These are phyloP conservation scores for Piprites chloris DNA, from an alignment of 2,113 vertebrate species.

Conservation along the genomic window DNA sequence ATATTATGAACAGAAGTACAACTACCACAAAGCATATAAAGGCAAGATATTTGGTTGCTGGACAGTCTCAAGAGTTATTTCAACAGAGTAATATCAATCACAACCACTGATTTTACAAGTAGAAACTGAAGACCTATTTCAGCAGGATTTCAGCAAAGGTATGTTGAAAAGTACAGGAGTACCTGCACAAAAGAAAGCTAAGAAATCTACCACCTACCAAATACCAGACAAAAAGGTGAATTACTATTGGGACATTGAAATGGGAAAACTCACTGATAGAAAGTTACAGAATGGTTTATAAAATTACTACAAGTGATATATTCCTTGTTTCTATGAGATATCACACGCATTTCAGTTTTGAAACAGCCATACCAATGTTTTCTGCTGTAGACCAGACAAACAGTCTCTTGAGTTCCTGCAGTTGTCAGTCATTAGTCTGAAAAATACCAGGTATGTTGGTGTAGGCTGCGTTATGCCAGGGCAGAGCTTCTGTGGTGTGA, in stretches of 20 bases:
- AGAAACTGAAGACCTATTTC: background rate
- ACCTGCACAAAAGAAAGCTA: background rate
- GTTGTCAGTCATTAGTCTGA: background rate
- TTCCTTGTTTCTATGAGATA: background rate
- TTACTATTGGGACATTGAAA: background rate
- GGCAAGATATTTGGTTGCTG: background rate
- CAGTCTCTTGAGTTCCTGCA: background rate
- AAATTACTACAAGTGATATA: background rate
- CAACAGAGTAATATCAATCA: background rate
- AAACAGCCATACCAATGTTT: slow-evolving; percentile 61
- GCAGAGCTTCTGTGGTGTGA: slow-evolving; percentile 38
- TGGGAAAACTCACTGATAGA: background rate
- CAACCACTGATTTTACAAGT: background rate
- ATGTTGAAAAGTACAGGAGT: background rate
- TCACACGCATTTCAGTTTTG: background rate
- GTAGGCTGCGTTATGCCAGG: slow-evolving; percentile 39
- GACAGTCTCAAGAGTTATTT: background rate
- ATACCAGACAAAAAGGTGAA: background rate
- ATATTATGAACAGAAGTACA: background rate
- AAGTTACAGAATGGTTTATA: background rate
- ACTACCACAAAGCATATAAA: background rate
- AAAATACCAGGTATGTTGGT: slow-evolving; percentile 57
- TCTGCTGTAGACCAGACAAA: background rate
- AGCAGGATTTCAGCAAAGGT: background rate
- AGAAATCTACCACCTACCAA: background rate